phyloP scores from a whole-genome alignment of 2,888 invertebrate species.

The Heteromyza rotundicornis region DNA sequence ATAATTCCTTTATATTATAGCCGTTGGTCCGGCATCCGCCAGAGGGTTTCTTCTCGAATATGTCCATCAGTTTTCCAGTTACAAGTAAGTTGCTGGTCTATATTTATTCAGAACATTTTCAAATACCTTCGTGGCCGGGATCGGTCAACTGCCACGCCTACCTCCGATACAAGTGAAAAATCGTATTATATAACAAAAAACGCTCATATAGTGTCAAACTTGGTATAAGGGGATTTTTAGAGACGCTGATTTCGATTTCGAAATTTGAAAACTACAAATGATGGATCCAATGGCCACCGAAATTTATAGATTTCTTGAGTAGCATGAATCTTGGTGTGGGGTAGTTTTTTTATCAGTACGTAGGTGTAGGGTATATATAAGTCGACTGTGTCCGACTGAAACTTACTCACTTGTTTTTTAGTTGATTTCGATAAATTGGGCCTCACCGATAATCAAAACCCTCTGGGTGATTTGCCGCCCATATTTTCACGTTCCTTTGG shows the following conservation, averaged over 20 bases:
- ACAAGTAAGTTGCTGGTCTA: constrained; percentile 75
- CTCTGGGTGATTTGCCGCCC: constrained; percentile 80
- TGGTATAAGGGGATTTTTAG: no score
- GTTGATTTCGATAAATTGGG: constrained; percentile 87
- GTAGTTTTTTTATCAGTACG: neutral
- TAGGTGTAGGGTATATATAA: constrained; percentile 7
- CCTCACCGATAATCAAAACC: constrained; percentile 87
- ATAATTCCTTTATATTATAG: no score
- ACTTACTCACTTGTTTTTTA: constrained; percentile 51
- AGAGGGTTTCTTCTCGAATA: constrained; percentile 82
- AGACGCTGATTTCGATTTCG: no score
- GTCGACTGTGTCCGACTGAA: neutral
- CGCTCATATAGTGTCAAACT: no score
- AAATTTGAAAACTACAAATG: no score
- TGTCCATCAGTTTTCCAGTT: constrained; percentile 83
- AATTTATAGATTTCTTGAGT: no score
- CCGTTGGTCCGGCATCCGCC: constrained; percentile 86
- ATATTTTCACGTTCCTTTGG: constrained; percentile 79
- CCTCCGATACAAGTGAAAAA: neutral
- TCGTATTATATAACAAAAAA: no score
- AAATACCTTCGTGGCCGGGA: constrained; percentile 1
- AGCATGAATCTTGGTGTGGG: neutral
- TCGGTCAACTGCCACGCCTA: no score
- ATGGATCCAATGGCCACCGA: no score
- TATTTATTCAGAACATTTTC: neutral